Conservation (phyloP, 1,140 invertebrate species). For the Caenorhabditis brenneri region DNA sequence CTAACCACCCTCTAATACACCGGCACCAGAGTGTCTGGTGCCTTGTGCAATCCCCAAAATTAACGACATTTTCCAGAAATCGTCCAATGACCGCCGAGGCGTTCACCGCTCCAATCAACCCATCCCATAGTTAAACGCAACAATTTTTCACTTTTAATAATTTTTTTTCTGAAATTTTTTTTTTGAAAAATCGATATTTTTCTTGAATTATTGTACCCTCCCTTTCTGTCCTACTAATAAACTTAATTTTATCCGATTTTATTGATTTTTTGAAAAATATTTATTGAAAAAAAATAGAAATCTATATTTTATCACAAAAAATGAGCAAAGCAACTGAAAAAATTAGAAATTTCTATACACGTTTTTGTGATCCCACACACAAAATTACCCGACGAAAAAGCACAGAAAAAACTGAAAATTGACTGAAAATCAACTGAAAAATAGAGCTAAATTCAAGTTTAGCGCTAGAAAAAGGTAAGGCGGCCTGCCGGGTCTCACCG, state of each 20-base stretch:
- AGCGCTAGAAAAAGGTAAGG: no score
- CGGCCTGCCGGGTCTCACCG: no score
- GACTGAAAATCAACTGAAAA: not conserved
- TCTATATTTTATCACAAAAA: conserved; percentile 1
- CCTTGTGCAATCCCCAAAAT: no score
- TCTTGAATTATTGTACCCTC: not conserved
- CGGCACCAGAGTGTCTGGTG: no score
- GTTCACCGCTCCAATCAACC: conserved; percentile 68
- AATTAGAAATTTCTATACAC: conserved; percentile 19
- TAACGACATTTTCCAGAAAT: conserved; percentile 63
- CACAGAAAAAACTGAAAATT: not conserved
- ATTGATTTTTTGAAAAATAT: not conserved
- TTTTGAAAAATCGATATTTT: not conserved
- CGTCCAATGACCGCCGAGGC: conserved; percentile 68
- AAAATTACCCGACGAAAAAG: not conserved
- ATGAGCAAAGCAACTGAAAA: no score
- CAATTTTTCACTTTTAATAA: not conserved
- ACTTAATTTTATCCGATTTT: not conserved
- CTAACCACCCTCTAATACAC: no score
- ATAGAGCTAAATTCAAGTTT: not conserved
- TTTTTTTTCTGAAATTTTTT: not conserved
- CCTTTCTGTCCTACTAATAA: conserved; percentile 21
- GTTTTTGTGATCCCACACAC: conserved; percentile 40
- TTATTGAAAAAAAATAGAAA: not conserved
- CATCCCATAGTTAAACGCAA: conserved; percentile 60